Base-by-base conservation (phyloP, 2,888 invertebrate species). In the Dioctria linearis region DNA sequence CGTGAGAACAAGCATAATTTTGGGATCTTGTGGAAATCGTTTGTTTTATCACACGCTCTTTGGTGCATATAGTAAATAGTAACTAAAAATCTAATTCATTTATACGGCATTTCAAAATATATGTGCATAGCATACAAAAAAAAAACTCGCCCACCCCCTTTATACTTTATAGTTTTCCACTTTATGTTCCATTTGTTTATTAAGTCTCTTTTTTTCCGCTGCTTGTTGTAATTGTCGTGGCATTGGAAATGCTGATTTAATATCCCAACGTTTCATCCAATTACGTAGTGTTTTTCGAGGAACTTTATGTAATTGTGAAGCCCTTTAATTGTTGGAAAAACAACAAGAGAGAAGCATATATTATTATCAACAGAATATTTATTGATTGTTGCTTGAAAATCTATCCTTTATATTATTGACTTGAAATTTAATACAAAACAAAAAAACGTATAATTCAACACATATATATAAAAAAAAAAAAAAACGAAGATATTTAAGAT, bases 261-360 rank as follows among this genome's bases (percentile, higher is more conserved):
- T 92, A 86, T 91, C 91, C 85, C 91, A 91, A 0, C 92, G 87
- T 83, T 92, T 92, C 92, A 92, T 92, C 91, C 92, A 92, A 86
- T 92, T 92, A 3, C 92, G 89, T 0, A 92, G 88, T 0, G 92
- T 92, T 80, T 92, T 92, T 25, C 92, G 87, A 0, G 92, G 92
- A 0, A 92, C 91, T 84, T 91, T 91, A 86, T 91, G 91, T 0
- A 91, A 91, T 85, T 91, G 91, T 0, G 92, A 92, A 80, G 92
- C 92, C 84, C 92, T 91, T 87, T 0, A 76, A 43, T 9, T 67
- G 43, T 13, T 46, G 5, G 5, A 0, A 57, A 57, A 54, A 73
- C 39, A n/a, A 25, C 25, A 25, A 25, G 25, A 57, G 6, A 11
- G 25, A 67, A 49, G 43, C 11, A 9, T 9, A 37, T 39, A 25